Base-by-base conservation (phyloP, 2,797 vertebrate genomes). In the Siniperca undulata region DNA sequence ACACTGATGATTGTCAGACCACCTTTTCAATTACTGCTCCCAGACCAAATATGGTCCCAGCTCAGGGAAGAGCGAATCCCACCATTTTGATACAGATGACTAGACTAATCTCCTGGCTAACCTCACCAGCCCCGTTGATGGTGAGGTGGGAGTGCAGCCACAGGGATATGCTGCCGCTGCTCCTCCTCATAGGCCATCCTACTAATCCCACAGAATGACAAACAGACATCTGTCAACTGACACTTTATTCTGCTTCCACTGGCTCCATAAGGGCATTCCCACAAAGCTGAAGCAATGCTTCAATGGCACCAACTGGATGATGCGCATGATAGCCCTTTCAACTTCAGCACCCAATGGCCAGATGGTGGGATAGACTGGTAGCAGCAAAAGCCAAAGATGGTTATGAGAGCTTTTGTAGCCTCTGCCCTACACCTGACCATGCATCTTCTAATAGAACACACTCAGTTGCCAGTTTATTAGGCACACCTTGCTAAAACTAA, bases 351-450 rank as follows among this genome's bases (percentile, higher is more conserved):
- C 68, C 55, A 76, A 53, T 30, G 77, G 69, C 53, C 85, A 87
- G 82, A 83, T 86, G 80, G 74, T 62, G 38, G 40, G 70, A 75
- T 77, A 78, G 85, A 71, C 36, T 86, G 53, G n/a, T 61, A 62
- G 61, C 27, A 61, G 56, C 27, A 30, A 72, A 82, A 61, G 79
- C 74, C 80, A 83, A 62, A 76, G 65, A 65, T 59, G 42, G 60
- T 62, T 53, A 67, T 2, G 12, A 42, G 20, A 27, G 70, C 50
- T 79, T 73, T 11, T 38, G 13, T 62, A 48, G 48, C 40, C 59
- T 79, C 64, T 62, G 42, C 46, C 62, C 30, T 58, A 36, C 64
- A 80, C 70, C 66, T 62, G 69, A 36, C 16, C 46, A 74, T 67
- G 36, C 74, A 66, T 81, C 55, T 58, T 56, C 40, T 34, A 27